phyloP scores from a whole-genome alignment of 2,113 vertebrate genomes.

The Dendrocopos noguchii region DNA sequence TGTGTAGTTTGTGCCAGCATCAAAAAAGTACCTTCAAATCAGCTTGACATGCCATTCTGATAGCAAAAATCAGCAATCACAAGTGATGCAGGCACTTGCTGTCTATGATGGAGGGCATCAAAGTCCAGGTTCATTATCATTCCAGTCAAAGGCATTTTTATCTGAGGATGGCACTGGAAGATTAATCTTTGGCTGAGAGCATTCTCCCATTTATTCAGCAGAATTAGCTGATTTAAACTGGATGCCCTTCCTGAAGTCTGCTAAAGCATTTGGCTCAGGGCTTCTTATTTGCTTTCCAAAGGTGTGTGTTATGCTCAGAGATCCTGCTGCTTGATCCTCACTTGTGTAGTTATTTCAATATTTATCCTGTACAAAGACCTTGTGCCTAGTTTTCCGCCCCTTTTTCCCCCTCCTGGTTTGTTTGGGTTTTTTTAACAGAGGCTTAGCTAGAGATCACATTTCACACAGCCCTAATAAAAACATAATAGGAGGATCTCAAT shows the following conservation, averaged over 20 bases:
- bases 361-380: conserved; percentile 55
- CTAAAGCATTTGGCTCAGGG: conserved; percentile 25
- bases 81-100: neutral
- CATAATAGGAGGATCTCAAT: neutral
- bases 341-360: conserved; percentile 38
- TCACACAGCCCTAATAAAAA: conserved; percentile 6
- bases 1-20: fast-evolving
- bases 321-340: conserved; percentile 53
- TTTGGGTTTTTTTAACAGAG: neutral
- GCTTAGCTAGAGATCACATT: neutral
- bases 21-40: neutral
- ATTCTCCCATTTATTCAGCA: conserved; percentile 46
- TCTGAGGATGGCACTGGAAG: conserved; percentile 46
- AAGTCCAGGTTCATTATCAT: conserved; percentile 23
- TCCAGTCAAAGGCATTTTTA: conserved; percentile 44
- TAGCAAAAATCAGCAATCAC: neutral
- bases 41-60: neutral
- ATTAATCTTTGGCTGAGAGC: conserved; percentile 70
- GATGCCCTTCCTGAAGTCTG: conserved; percentile 6
- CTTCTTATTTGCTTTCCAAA: conserved; percentile 48
- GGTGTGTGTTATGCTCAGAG: conserved; percentile 52
- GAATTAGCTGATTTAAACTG: conserved; percentile 67
- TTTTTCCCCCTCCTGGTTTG: neutral
- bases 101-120: neutral
- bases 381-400: neutral